Evolutionary conservation across 1,140 invertebrate genomes (phyloP), one percentile per base, ranked within the genome.

Genomic region (Conus betulinus): DNA sequence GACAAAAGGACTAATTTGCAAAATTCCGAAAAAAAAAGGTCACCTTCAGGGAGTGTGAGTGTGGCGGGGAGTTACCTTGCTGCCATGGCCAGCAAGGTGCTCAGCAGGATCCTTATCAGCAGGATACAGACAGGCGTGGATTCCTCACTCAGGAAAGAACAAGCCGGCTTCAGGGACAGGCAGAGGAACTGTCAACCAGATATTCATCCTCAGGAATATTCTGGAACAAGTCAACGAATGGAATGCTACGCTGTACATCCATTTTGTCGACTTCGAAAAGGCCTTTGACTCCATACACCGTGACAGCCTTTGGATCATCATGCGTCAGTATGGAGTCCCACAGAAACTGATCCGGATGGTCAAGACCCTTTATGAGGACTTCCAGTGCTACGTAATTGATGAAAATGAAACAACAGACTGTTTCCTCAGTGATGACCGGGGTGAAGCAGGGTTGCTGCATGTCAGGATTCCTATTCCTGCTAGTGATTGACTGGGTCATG

Each of bases 161-260:
- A 89, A 87, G 87, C 83, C n/a, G 84, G 87, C 13, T 91, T 90
- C 57, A 51, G 90, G n/a, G 53, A 88, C 13, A n/a, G 86, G 88
- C 27, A 87, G 88, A 89, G 57, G 71, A n/a, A 67, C n/a, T 25
- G 86, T 60, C 23, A 88, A 91, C 15, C 88, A 90, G 71, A 83
- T 90, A 51, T 82, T 87, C 60, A 88, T 88, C 20, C 90, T 91
- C 15, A 27, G 88, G 15, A 91, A 88, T 27, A 91, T 91, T 39
- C 84, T 89, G 20, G 90, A 89, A 76, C 88, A 89, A 60, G 60
- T 52, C 51, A 78, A 81, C 20, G 79, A 91, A 55, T 91, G 83
- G 63, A 63, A 91, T 8, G 4, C 57, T 27, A 51, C 84, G 27
- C 55, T 91, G 25, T 87, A 87, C 83, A 71, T 91, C 0, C 84